A percentile compares a stretch with the other conserved stretches of the same genome.
Conservation (phyloP, 2,888 invertebrate species). For the Drosophila prolongata region DNA sequence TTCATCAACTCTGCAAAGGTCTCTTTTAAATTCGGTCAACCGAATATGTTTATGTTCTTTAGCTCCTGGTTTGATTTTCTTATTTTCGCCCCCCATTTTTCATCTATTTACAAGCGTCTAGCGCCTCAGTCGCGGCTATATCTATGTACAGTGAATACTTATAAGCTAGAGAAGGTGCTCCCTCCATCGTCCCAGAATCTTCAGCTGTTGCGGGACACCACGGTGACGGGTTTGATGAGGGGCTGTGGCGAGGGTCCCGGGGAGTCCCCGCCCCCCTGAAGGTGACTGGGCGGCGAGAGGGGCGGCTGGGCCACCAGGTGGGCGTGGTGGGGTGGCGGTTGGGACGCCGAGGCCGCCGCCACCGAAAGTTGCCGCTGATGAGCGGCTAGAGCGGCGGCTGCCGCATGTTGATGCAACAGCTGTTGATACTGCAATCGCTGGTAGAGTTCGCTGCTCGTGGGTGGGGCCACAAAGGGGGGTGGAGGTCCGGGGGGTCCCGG, state of each 20-base stretch:
- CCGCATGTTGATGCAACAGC: slow-evolving; percentile 84
- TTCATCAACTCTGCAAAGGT: slow-evolving; percentile 42
- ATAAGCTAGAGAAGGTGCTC: slow-evolving; percentile 37
- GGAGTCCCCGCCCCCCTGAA: slow-evolving; percentile 51
- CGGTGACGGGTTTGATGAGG: slow-evolving; percentile 85
- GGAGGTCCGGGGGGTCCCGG: slow-evolving; percentile 10
- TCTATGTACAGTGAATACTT: slow-evolving; percentile 71
- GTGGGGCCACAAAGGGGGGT: slow-evolving; percentile 53
- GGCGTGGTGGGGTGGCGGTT: slow-evolving; percentile 72
- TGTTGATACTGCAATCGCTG: slow-evolving; percentile 85
- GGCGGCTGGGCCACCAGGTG: slow-evolving; percentile 78
- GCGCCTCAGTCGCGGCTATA: slow-evolving; percentile 74
- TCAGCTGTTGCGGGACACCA: slow-evolving; percentile 87
- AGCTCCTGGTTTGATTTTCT: not conserved
- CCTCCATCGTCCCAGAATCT: slow-evolving; percentile 7
- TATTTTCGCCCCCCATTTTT: not conserved
- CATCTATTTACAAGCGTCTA: slow-evolving; percentile 73
- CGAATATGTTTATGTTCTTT: slow-evolving; percentile 25
- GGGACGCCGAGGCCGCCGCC: slow-evolving; percentile 67
- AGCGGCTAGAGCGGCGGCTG: slow-evolving; percentile 83
- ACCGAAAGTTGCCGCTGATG: slow-evolving; percentile 83
- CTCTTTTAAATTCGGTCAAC: slow-evolving; percentile 40
- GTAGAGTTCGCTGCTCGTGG: slow-evolving; percentile 85
- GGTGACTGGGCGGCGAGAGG: slow-evolving; percentile 53
- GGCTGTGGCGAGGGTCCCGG: slow-evolving; percentile 79